These are phyloP conservation scores for Drepana falcataria DNA, from an alignment of 2,888 invertebrate species.

Conservation along the genomic window DNA sequence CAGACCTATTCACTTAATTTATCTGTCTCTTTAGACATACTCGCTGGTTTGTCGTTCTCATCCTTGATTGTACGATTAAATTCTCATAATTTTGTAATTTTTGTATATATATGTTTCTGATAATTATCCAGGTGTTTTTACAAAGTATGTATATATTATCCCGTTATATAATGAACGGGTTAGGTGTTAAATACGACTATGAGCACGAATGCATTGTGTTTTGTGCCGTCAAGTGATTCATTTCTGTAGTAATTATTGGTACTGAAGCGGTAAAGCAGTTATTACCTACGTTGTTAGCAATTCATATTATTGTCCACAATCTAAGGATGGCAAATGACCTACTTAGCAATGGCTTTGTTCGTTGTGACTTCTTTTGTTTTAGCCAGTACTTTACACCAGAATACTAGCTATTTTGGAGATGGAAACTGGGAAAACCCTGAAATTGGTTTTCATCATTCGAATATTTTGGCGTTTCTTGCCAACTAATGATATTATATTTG, in stretches of 20 bases:
- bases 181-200: constrained; percentile 14
- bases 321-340: constrained; percentile 31
- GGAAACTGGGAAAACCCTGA: constrained; percentile 20
- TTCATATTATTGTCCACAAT: constrained; percentile 24
- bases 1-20: too few relatives aligned
- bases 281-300: constrained; percentile 24
- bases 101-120: too few relatives aligned
- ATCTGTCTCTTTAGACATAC: too few relatives aligned
- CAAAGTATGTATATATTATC: background rate
- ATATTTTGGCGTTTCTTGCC: constrained; percentile 26
- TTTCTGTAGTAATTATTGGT: constrained; percentile 18
- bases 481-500: constrained; percentile 29
- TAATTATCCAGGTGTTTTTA: too few relatives aligned
- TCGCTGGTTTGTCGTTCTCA: too few relatives aligned
- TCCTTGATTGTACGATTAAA: too few relatives aligned
- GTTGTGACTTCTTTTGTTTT: constrained; percentile 18
- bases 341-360: constrained; percentile 25
- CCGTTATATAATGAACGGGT: background rate
- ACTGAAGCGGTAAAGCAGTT: constrained; percentile 16
- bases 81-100: too few relatives aligned
- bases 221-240: constrained; percentile 26
- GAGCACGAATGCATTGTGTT: constrained; percentile 15
- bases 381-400: background rate
- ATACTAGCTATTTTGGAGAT: background rate
- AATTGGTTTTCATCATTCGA: constrained; percentile 15